Evolutionary conservation across 2,888 invertebrate species (phyloP).

Genomic region (Leistus spinibarbis): DNA sequence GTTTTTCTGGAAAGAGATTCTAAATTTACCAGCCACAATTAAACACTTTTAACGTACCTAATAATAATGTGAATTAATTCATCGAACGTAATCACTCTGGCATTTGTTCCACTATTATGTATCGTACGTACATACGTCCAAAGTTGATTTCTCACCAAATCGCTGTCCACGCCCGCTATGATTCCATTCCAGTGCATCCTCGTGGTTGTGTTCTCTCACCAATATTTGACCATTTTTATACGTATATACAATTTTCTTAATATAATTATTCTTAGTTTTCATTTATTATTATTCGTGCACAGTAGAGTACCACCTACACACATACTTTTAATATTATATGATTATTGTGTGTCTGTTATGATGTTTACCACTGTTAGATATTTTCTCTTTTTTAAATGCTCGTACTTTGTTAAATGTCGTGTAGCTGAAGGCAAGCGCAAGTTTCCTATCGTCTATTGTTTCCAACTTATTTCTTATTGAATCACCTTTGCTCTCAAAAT

Average conservation of each 20-base stretch:
- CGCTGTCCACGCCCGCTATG: not conserved
- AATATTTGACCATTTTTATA: conserved; percentile 36
- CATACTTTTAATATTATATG: no score
- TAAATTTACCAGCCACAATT: not conserved
- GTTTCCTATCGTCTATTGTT: not conserved
- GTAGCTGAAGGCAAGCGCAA: conserved; percentile 36
- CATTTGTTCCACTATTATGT: not conserved
- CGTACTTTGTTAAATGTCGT: conserved; percentile 38
- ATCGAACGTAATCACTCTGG: not conserved
- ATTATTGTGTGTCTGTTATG: conserved; percentile 25
- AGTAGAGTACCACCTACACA: conserved; percentile 38
- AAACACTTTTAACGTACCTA: not conserved
- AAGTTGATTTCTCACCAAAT: not conserved
- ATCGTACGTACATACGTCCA: not conserved
- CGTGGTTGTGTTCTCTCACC: conserved; percentile 37
- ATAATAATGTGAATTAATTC: not conserved
- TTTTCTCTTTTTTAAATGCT: conserved; percentile 33
- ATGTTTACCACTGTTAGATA: conserved; percentile 37
- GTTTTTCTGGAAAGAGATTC: not conserved
- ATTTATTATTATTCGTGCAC: conserved; percentile 30
- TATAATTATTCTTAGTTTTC: conserved; percentile 21
- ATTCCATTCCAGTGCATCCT: conserved; percentile 24
- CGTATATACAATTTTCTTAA: conserved; percentile 30
- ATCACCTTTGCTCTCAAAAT: not conserved
- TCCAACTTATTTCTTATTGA: no score